phyloP scores from a whole-genome alignment of 2,888 invertebrate genomes.

The Euzetes globulus region DNA sequence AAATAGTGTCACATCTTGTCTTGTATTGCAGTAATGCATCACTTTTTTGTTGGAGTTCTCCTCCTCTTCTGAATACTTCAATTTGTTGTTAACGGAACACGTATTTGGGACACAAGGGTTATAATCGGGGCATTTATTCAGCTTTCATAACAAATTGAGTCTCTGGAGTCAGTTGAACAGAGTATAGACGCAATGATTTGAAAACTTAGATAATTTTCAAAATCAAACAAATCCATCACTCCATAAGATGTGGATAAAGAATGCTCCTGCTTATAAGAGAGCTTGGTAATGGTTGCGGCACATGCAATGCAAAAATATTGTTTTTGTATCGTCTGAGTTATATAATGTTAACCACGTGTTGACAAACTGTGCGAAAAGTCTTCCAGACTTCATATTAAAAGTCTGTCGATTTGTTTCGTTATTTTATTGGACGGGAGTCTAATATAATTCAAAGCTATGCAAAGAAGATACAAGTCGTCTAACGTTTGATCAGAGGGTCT shows the following conservation, averaged over 20 bases:
- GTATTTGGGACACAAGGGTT: too few species aligned
- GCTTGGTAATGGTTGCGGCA: too few species aligned
- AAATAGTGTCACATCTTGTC: neutral
- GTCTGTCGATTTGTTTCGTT: neutral
- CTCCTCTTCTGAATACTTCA: neutral
- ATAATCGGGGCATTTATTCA: too few species aligned
- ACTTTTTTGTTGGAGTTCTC: neutral
- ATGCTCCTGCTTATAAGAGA: too few species aligned
- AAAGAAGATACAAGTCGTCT: neutral
- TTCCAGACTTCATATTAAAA: neutral
- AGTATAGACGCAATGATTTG: too few species aligned
- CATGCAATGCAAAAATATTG: constrained; percentile 19
- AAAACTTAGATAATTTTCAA: too few species aligned
- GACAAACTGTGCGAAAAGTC: neutral
- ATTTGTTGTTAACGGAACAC: neutral
- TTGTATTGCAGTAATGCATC: neutral
- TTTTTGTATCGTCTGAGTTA: neutral
- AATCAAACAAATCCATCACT: too few species aligned
- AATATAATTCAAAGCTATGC: neutral
- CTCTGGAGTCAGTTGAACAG: too few species aligned
- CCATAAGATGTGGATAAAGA: too few species aligned
- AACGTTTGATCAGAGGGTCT: neutral
- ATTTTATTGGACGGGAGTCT: neutral
- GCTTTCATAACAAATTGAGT: too few species aligned
- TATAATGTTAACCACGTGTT: constrained; percentile 10